Evolutionary conservation across 1,140 invertebrate genomes (phyloP), one percentile per base, ranked within the genome.

Genomic region (Paramacrobiotus metropolitanus): DNA sequence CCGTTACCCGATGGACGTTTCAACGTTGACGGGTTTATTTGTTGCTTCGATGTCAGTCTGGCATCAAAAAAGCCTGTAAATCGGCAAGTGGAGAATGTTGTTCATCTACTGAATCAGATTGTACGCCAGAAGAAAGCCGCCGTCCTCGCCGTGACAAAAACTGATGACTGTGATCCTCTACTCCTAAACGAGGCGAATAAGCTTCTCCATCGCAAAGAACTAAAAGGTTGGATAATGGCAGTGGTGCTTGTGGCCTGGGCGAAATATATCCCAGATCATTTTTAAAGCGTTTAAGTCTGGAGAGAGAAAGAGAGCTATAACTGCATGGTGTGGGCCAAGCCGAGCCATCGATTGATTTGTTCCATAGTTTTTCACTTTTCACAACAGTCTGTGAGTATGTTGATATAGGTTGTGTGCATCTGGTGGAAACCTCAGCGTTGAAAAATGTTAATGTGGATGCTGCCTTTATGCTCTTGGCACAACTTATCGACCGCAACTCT

Each of bases 401-500:
- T 64, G 29, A 21, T 68, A 62, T 64, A 63, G 68, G 67, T 45
- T 72, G 79, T 64, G 86, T 96, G 66, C 82, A 85, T 0, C 75
- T 96, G 45, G 82, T 97, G 31, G 92, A 96, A 77, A 92, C 90
- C 0, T 95, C 90, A 18, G 83, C 91, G 4, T 89, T 95, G 69
- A 86, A 94, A 69, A 95, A 93, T 72, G 87, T 97, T 59, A 98
- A 97, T 73, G 85, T 95, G 21, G 92, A 96, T 70, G 75, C 86
- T 64, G 87, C 91, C 4, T 96, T 96, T 73, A 80, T 95, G 68
- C 78, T 88, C 55, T 72, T 95, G 30, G 90, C 89, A 28, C 89
- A 95, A 74, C 80, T 93, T 72, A 83, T 94, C 63, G 91, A 96
- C 71, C 79, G 81, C 66, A 79, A 78, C 21, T 81, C 81, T 69